Percentiles rank a stretch among this genome's conserved stretches.
These are phyloP conservation scores for Lepidurus arcticus DNA, from an alignment of 1,140 invertebrate genomes.

Conservation along the genomic window DNA sequence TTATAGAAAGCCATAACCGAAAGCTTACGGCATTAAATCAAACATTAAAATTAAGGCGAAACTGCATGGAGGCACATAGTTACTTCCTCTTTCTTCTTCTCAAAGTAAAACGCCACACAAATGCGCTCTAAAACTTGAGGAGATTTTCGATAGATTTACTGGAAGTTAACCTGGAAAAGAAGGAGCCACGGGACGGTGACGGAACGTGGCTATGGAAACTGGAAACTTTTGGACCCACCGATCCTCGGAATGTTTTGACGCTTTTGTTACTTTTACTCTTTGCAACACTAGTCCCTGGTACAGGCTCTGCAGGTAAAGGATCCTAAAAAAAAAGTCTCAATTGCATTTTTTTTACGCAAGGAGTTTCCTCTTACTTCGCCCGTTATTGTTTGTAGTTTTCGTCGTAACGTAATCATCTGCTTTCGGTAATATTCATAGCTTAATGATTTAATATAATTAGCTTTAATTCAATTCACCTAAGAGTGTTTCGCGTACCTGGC, in stretches of 20 bases:
- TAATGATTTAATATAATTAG: not conserved
- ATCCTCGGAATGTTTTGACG: not conserved
- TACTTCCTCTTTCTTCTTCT: not conserved
- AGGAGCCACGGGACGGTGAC: not conserved
- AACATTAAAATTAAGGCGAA: not conserved
- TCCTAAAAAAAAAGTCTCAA: not conserved
- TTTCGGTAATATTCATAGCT: conserved; percentile 32
- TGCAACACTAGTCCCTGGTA: not conserved
- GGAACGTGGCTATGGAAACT: not conserved
- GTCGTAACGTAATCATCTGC: conserved; percentile 26
- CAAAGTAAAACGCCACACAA: not conserved
- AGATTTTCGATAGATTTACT: not conserved
- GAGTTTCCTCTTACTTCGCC: not conserved
- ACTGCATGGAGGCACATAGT: not conserved
- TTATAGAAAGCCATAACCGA: not conserved
- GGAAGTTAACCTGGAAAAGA: not conserved
- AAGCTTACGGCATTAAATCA: not conserved
- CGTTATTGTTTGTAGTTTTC: conserved; percentile 25
- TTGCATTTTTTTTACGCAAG: too few species aligned
- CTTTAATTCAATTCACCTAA: not conserved
- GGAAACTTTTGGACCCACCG: not conserved
- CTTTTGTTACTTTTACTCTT: not conserved
- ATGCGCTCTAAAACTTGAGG: not conserved
- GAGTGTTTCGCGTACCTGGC: conserved; percentile 23
- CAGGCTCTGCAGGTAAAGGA: not conserved